phyloP scores from a whole-genome alignment of 2,888 invertebrate genomes.

The Chymomyza caudatula region DNA sequence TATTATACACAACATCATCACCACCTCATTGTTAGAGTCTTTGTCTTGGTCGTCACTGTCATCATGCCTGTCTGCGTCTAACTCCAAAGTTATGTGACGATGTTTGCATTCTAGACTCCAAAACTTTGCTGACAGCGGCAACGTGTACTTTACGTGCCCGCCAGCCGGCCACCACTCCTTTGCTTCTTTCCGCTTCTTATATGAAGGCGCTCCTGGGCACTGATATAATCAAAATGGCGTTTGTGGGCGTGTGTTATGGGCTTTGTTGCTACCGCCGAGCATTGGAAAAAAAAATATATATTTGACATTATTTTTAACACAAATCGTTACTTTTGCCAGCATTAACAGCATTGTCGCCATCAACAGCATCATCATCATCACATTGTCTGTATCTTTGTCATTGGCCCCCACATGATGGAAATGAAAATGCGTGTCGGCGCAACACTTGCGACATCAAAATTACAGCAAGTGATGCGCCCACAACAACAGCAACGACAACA shows the following conservation, averaged over 20 bases:
- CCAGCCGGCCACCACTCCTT: neutral
- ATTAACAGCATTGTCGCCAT: neutral
- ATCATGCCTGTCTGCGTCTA: conserved; percentile 13
- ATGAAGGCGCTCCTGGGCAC: neutral
- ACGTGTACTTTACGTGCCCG: neutral
- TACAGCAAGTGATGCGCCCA: neutral
- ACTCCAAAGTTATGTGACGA: neutral
- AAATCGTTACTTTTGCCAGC: neutral
- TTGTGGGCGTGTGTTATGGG: conserved; percentile 24
- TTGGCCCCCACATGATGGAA: neutral
- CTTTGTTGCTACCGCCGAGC: neutral
- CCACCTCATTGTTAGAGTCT: neutral
- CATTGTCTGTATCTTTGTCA: neutral
- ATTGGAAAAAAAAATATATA: neutral
- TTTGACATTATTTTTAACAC: neutral
- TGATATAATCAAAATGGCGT: conserved; percentile 15
- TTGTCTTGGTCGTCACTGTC: conserved; percentile 1
- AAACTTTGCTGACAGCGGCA: conserved; percentile 4
- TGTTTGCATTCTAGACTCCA: conserved; percentile 23
- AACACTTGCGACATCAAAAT: neutral
- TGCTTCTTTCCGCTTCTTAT: neutral
- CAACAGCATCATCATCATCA: neutral
- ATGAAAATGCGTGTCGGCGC: neutral
- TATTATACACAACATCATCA: conserved; percentile 19
- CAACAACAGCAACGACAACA: conserved; percentile 12